phyloP scores from a whole-genome alignment of 2,113 vertebrate species.

The Sceloporus tristichus region DNA sequence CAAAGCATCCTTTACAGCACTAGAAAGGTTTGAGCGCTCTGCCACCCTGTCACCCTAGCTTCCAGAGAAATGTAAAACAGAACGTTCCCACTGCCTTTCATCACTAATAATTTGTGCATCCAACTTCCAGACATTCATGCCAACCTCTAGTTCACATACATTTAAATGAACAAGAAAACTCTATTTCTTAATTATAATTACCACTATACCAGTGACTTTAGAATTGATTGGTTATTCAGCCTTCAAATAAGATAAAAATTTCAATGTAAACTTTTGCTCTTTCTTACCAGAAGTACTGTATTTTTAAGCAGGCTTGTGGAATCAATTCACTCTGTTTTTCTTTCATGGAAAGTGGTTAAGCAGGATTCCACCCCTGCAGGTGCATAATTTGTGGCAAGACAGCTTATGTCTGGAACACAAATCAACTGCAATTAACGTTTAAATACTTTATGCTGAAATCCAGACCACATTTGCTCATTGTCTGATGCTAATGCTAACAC shows the following conservation, averaged over 20 bases:
- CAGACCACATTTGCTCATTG: constrained; percentile 27
- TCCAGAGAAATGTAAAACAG: background rate
- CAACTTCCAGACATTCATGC: background rate
- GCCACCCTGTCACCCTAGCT: too few relatives aligned
- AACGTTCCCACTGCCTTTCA: background rate
- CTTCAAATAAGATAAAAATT: background rate
- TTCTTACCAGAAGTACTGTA: constrained; percentile 2
- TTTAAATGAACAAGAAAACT: constrained; percentile 9
- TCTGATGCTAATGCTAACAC: constrained; percentile 28
- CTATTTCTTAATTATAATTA: background rate
- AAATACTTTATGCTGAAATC: constrained; percentile 27
- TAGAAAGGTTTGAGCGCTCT: too few relatives aligned
- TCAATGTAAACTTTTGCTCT: background rate
- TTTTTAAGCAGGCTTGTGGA: constrained; percentile 24
- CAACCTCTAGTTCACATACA: background rate
- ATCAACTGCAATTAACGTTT: constrained; percentile 35
- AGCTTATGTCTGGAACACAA: constrained; percentile 35
- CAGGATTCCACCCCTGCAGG: constrained; percentile 16
- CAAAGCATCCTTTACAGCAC: too few relatives aligned
- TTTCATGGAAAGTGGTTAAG: constrained; percentile 34
- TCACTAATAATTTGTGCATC: background rate
- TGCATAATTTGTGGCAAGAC: constrained; percentile 24
- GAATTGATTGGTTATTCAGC: background rate
- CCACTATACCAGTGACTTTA: background rate
- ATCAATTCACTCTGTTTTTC: constrained; percentile 4